phyloP scores from a whole-genome alignment of 1,140 invertebrate species.

The Sarcophaga peregrina region DNA sequence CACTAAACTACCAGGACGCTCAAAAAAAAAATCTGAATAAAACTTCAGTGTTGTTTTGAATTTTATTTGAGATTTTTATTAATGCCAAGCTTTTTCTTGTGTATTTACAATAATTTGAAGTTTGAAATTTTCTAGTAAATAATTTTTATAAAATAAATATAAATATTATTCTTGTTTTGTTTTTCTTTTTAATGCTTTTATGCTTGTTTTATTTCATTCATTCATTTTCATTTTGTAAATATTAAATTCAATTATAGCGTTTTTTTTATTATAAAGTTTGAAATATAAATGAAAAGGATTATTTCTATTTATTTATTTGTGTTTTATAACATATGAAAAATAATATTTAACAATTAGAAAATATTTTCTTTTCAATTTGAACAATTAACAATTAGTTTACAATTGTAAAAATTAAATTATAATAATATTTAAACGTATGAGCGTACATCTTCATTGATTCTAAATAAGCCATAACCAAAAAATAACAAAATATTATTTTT shows the following conservation, averaged over 20 bases:
- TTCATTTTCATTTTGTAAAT: background rate
- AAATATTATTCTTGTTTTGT: background rate
- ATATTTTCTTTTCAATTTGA: background rate
- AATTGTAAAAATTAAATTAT: no score
- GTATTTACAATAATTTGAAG: slow-evolving; percentile 54
- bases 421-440: background rate
- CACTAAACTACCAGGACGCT: no score
- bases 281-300: slow-evolving; percentile 15
- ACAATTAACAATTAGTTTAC: background rate
- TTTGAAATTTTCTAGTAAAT: slow-evolving; percentile 42
- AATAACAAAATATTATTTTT: no score
- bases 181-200: no score
- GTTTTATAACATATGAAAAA: background rate
- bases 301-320: slow-evolving; percentile 17
- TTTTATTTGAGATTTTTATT: slow-evolving; percentile 60
- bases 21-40: no score
- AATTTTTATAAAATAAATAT: slow-evolving; percentile 28
- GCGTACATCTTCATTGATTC: background rate
- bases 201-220: background rate
- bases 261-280: slow-evolving; percentile 25
- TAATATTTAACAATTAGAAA: slow-evolving; percentile 14
- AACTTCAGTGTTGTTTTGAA: background rate
- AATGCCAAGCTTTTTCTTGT: slow-evolving; percentile 58
- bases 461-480: no score
- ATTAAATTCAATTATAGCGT: background rate